A percentile compares a stretch with the other conserved stretches of the same genome.
These are phyloP conservation scores for Orthonevra nobilis DNA, from an alignment of 2,888 invertebrate species.

Conservation along the genomic window DNA sequence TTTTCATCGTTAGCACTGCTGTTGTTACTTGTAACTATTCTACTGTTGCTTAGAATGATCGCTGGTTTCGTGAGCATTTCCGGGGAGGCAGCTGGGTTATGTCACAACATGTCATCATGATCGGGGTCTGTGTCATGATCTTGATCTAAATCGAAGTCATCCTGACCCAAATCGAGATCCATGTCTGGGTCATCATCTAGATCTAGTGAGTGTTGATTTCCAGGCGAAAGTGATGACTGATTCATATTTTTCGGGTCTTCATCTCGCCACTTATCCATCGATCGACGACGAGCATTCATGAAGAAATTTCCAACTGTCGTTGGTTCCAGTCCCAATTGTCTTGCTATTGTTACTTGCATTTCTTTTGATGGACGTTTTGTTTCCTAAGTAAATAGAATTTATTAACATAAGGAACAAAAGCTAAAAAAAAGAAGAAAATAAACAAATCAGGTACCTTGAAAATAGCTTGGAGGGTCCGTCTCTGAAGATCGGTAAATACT, in stretches of 20 bases:
- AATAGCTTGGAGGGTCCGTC: slow-evolving; percentile 99
- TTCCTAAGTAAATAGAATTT: slow-evolving; percentile 83
- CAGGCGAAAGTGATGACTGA: slow-evolving; percentile 73
- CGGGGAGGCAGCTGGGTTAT: slow-evolving; percentile 68
- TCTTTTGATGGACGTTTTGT: slow-evolving; percentile 99
- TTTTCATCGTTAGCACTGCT: slow-evolving; percentile 46
- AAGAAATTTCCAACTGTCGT: slow-evolving; percentile 99
- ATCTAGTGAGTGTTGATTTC: slow-evolving; percentile 75
- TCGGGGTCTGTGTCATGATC: slow-evolving; percentile 72
- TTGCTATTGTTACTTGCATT: slow-evolving; percentile 99
- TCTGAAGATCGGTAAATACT: slow-evolving; percentile 99
- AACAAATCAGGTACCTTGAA: slow-evolving; percentile 89
- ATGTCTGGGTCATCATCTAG: slow-evolving; percentile 78
- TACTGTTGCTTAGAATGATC: slow-evolving; percentile 37
- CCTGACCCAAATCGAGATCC: slow-evolving; percentile 78
- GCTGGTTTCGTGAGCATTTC: slow-evolving; percentile 51
- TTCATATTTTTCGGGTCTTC: slow-evolving; percentile 83
- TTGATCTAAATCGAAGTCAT: slow-evolving; percentile 78
- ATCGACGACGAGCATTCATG: slow-evolving; percentile 99
- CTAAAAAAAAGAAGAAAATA: not conserved
- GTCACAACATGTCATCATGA: slow-evolving; percentile 74
- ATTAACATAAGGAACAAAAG: not conserved
- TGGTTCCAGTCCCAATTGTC: slow-evolving; percentile 97
- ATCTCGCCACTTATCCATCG: slow-evolving; percentile 99
- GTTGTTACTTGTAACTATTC: slow-evolving; percentile 56